These are phyloP conservation scores for Xenops minutus DNA, from an alignment of 2,797 vertebrate species.

Conservation along the genomic window DNA sequence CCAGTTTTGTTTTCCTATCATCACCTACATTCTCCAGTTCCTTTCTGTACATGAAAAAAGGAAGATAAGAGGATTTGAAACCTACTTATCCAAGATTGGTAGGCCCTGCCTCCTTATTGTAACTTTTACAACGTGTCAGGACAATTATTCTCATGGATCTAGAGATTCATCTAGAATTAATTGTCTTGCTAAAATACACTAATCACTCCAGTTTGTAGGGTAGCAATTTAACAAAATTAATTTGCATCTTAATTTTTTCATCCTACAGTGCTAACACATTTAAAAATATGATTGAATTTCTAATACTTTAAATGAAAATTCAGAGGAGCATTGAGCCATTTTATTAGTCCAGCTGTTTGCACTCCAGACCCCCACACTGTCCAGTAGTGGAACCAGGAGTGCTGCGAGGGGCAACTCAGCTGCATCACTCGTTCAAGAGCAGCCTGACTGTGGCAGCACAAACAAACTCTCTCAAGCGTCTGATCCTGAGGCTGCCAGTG, in stretches of 20 bases:
- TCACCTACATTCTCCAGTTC: not conserved
- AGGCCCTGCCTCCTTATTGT: not conserved
- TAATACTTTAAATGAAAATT: not conserved
- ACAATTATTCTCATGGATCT: not conserved
- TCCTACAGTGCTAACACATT: not conserved
- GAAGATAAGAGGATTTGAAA: not conserved
- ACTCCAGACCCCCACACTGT: not conserved
- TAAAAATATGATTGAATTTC: not conserved
- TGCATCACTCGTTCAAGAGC: accelerated
- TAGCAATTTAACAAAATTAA: not conserved
- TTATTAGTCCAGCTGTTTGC: not conserved
- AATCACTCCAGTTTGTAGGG: not conserved
- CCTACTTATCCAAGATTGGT: not conserved
- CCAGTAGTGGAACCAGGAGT: not conserved
- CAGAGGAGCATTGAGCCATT: not conserved
- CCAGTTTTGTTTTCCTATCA: not conserved
- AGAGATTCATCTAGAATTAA: not conserved
- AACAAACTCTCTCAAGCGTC: not conserved
- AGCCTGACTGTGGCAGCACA: not conserved
- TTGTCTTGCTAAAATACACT: not conserved
- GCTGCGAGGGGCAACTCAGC: not conserved
- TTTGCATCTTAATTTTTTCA: not conserved
- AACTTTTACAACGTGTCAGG: not conserved
- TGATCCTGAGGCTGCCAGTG: not conserved
- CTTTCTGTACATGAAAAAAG: not conserved